Percentiles rank a stretch among this genome's conserved stretches.
These are phyloP conservation scores for Nomada flava DNA, from an alignment of 2,888 invertebrate species.

Conservation along the genomic window DNA sequence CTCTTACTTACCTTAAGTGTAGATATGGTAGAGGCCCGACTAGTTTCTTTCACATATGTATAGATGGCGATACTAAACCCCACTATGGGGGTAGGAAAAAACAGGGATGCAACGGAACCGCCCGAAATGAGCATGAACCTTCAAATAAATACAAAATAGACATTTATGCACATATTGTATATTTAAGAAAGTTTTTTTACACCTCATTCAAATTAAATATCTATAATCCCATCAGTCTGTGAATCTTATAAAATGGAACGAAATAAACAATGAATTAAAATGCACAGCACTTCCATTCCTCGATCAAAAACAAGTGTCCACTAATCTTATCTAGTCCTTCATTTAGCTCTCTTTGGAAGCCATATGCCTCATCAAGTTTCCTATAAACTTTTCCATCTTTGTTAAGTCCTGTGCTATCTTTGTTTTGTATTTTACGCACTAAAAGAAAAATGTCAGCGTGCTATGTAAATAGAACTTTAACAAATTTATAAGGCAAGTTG, in stretches of 20 bases:
- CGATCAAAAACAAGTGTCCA: constrained; percentile 42
- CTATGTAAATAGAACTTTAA: constrained; percentile 21
- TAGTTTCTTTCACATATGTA: too few relatives aligned
- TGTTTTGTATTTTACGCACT: constrained; percentile 98
- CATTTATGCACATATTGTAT: constrained; percentile 81
- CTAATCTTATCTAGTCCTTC: constrained; percentile 53
- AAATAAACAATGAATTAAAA: constrained; percentile 61
- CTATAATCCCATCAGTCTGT: constrained; percentile 72
- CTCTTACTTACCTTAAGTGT: too few relatives aligned
- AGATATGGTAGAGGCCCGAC: too few relatives aligned
- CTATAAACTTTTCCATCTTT: constrained; percentile 97
- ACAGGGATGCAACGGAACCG: constrained; percentile 81
- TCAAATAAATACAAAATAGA: constrained; percentile 73
- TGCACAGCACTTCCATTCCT: constrained; percentile 55
- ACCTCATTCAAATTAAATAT: constrained; percentile 78
- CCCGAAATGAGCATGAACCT: constrained; percentile 79
- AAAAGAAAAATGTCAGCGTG: constrained; percentile 82
- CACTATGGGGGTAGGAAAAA: neutral
- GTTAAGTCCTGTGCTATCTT: constrained; percentile 97
- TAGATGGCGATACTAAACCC: too few relatives aligned
- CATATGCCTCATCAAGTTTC: constrained; percentile 97
- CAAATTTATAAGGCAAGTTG: constrained; percentile 34
- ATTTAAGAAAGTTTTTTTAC: constrained; percentile 80
- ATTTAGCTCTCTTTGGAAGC: constrained; percentile 87
- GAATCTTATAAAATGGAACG: constrained; percentile 63